Conservation (phyloP, 2,888 invertebrate genomes). For the Drosophila austrosaltans region DNA sequence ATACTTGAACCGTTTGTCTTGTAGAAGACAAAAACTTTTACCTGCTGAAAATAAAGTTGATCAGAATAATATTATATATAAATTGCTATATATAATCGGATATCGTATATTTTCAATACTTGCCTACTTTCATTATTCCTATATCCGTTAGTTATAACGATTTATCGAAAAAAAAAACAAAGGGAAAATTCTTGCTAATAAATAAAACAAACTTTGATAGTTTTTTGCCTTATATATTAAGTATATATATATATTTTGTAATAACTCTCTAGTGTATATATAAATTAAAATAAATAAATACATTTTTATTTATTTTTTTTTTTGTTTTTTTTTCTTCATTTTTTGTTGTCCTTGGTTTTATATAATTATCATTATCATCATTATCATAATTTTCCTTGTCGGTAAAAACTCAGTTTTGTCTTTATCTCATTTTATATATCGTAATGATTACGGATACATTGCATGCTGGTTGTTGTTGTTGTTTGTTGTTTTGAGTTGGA, state of each 20-base stretch:
- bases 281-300: conserved; percentile 84
- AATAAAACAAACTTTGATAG: conserved; percentile 23
- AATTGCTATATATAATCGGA: no score
- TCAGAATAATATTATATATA: no score
- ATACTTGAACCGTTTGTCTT: no score
- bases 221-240: conserved; percentile 78
- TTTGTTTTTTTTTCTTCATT: conserved; percentile 36
- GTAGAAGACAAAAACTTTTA: no score
- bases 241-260: conserved; percentile 80
- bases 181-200: background rate
- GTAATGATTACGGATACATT: conserved; percentile 54
- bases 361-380: conserved; percentile 58
- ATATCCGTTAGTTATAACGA: no score
- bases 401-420: conserved; percentile 72
- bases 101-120: no score
- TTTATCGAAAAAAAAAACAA: background rate
- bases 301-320: conserved; percentile 70
- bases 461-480: conserved; percentile 60
- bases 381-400: conserved; percentile 67
- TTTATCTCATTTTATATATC: conserved; percentile 71
- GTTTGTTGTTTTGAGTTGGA: conserved; percentile 46
- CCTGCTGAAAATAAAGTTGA: no score
- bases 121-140: no score
- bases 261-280: conserved; percentile 83
- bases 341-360: conserved; percentile 44